Percentiles rank a stretch among this genome's conserved stretches.
phyloP scores from a whole-genome alignment of 2,113 vertebrate genomes.

The Halcyon senegalensis region DNA sequence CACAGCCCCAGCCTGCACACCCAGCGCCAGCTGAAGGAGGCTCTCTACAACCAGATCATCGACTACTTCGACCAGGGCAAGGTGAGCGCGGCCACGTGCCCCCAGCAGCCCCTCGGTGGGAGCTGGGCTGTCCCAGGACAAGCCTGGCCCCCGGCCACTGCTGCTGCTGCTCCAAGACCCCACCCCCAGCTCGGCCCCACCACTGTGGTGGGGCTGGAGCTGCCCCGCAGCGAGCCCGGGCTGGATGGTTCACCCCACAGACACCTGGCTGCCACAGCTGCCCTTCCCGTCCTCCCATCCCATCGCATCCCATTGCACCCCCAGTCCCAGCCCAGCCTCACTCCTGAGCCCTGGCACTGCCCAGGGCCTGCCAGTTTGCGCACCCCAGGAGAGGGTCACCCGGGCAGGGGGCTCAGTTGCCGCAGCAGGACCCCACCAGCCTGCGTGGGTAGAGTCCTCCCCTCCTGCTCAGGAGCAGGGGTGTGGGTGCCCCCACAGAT shows the following conservation, averaged over 20 bases:
- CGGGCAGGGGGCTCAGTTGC: background rate
- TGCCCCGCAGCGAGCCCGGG: background rate
- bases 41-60: conserved; percentile 65
- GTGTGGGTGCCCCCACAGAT: background rate
- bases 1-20: conserved; percentile 28
- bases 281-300: background rate
- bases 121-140: background rate
- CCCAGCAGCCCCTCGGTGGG: background rate
- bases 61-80: conserved; percentile 68
- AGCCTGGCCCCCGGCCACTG: fast-evolving
- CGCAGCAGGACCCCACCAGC: background rate
- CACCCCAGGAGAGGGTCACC: too few species aligned
- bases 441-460: background rate
- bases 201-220: background rate
- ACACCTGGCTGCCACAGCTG: fast-evolving
- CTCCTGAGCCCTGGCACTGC: background rate
- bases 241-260: background rate
- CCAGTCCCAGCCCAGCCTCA: background rate
- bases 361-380: fast-evolving
- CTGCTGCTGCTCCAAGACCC: too few species aligned
- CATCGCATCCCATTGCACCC: fast-evolving
- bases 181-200: background rate
- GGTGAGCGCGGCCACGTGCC: background rate
- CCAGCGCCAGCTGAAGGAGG: conserved; percentile 69
- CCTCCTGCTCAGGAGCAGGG: background rate